Evolutionary conservation across 2,888 invertebrate species (phyloP).

Genomic region (Tetropium fuscum): DNA sequence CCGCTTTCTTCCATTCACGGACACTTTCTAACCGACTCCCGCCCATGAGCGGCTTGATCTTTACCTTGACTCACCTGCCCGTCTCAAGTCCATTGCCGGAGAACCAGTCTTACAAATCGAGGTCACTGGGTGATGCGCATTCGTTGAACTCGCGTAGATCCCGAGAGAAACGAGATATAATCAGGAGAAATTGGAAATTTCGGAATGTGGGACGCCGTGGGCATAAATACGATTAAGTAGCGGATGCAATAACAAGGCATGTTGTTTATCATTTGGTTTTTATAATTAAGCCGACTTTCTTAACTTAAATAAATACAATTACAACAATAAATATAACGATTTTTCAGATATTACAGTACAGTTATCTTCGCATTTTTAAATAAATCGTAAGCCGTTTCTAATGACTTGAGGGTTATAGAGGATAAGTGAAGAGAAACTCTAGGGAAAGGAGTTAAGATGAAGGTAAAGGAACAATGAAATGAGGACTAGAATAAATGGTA

Average conservation of each 20-base stretch:
- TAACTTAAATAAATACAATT: constrained; percentile 28
- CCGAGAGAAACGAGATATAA: constrained; percentile 40
- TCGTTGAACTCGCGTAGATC: constrained; percentile 58
- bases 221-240: constrained; percentile 51
- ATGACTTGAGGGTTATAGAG: not conserved
- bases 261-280: constrained; percentile 39
- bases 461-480: not conserved
- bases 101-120: constrained; percentile 58
- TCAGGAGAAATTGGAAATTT: constrained; percentile 36
- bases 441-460: not conserved
- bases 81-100: constrained; percentile 39
- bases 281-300: constrained; percentile 10
- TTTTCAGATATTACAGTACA: not conserved
- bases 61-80: constrained; percentile 31
- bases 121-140: constrained; percentile 63
- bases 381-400: not conserved
- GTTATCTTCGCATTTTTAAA: not conserved
- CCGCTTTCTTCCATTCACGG: constrained; percentile 52
- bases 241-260: constrained; percentile 51
- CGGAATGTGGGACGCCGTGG: constrained; percentile 54
- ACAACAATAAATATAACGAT: not conserved
- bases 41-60: constrained; percentile 39
- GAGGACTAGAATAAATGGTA: not conserved
- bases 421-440: not conserved
- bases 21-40: constrained; percentile 59